Percentiles rank a stretch among this genome's conserved stretches.
phyloP scores from a whole-genome alignment of 2,888 invertebrate genomes.

The Calameuta pallipes region DNA sequence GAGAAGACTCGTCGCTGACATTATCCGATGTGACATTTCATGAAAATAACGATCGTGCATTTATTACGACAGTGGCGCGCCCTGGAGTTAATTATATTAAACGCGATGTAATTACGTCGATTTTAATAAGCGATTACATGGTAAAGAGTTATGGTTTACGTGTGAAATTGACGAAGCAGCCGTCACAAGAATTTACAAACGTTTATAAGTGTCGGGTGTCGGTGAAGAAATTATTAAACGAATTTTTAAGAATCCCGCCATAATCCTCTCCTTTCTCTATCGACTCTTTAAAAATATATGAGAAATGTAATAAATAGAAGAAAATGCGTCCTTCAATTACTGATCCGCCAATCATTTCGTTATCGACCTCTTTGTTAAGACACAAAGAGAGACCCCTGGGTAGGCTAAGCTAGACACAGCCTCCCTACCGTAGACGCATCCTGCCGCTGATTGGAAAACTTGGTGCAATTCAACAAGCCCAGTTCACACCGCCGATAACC shows the following conservation, averaged over 20 bases:
- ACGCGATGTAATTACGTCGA: conserved; percentile 59
- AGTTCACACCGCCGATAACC: too few species aligned
- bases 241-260: too few species aligned
- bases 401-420: conserved; percentile 22
- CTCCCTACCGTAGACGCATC: conserved; percentile 47
- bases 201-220: too few species aligned
- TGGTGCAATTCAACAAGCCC: background rate
- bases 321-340: conserved; percentile 50
- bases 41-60: conserved; percentile 51
- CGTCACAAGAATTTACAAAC: too few species aligned
- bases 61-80: conserved; percentile 37
- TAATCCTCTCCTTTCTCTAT: too few species aligned
- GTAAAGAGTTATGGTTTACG: too few species aligned
- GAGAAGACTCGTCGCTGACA: conserved; percentile 28
- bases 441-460: conserved; percentile 46
- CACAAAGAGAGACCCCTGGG: too few species aligned
- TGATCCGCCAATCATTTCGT: conserved; percentile 56
- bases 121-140: conserved; percentile 31
- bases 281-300: too few species aligned
- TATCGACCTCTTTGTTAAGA: conserved; percentile 51
- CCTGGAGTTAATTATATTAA: conserved; percentile 52
- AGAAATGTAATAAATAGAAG: conserved; percentile 7
- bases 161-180: too few species aligned
- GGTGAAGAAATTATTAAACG: too few species aligned
- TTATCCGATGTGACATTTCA: conserved; percentile 59